Conservation (phyloP, 2,888 invertebrate genomes). For the Spicauda simplicius region DNA sequence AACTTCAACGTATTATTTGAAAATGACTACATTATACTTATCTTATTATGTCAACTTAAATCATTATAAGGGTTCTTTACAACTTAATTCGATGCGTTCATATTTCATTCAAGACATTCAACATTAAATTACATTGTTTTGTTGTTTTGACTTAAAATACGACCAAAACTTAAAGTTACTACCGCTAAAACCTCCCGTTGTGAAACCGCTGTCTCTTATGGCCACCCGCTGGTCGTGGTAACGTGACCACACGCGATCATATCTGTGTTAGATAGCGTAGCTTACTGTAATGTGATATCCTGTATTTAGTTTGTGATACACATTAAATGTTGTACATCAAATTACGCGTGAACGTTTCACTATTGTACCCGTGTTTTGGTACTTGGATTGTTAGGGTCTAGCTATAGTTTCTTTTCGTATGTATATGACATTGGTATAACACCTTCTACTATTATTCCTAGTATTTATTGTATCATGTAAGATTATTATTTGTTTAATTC, state of each 20-base stretch:
- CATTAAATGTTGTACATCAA: constrained; percentile 27
- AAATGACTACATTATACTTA: neutral
- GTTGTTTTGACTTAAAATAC: constrained; percentile 17
- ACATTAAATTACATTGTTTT: constrained; percentile 14
- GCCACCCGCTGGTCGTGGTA: constrained; percentile 16
- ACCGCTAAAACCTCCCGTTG: constrained; percentile 17
- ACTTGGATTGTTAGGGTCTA: no score
- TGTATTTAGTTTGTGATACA: constrained; percentile 31
- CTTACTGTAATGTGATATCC: constrained; percentile 39
- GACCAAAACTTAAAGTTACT: constrained; percentile 9
- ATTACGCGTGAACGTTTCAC: constrained; percentile 21
- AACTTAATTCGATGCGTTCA: constrained; percentile 7
- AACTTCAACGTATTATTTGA: neutral
- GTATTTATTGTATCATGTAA: no score
- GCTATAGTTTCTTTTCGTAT: no score
- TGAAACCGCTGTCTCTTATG: constrained; percentile 24
- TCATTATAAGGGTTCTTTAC: neutral
- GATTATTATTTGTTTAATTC: no score
- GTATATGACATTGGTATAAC: no score
- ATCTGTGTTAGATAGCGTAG: constrained; percentile 40
- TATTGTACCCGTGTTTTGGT: neutral
- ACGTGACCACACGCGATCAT: constrained; percentile 24
- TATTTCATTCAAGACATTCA: constrained; percentile 4
- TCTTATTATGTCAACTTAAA: constrained; percentile 6
- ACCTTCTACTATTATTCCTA: no score